phyloP scores from a whole-genome alignment of 2,113 vertebrate species.

The Syngnathoides biaculeatus region DNA sequence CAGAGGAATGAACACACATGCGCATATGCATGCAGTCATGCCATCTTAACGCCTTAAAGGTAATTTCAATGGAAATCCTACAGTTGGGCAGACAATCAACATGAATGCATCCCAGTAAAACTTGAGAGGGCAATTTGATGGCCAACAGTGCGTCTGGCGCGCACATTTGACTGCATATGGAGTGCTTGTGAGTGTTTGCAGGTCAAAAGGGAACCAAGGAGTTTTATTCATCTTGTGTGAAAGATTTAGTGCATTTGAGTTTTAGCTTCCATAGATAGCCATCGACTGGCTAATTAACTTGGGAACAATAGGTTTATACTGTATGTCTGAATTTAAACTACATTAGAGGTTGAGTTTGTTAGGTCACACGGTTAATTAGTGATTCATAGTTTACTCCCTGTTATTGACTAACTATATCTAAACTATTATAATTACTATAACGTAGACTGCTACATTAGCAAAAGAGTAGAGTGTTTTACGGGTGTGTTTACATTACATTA shows the following conservation, averaged over 20 bases:
- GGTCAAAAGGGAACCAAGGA: not conserved
- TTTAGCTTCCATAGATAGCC: not conserved
- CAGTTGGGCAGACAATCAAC: not conserved
- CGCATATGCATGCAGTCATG: not conserved
- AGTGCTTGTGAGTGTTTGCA: constrained; percentile 4
- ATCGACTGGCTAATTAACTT: not conserved
- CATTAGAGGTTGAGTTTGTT: not conserved
- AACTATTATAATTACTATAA: too few relatives aligned
- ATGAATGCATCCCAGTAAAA: constrained; percentile 5
- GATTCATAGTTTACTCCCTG: not conserved
- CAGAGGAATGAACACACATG: not conserved
- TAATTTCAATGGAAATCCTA: constrained; percentile 54
- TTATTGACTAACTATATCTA: too few relatives aligned
- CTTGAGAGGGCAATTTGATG: constrained; percentile 7
- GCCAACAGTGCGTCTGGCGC: not conserved
- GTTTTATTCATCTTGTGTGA: not conserved
- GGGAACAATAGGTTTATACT: not conserved
- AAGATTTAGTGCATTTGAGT: not conserved
- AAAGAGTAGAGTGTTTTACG: not conserved
- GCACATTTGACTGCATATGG: constrained; percentile 26
- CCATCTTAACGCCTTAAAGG: constrained; percentile 14
- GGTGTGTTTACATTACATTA: too few relatives aligned
- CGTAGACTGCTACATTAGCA: too few relatives aligned
- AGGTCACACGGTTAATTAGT: not conserved
- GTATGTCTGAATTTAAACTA: too few relatives aligned